These are phyloP conservation scores for Atta colombica DNA, from an alignment of 1,140 invertebrate genomes.

Conservation along the genomic window DNA sequence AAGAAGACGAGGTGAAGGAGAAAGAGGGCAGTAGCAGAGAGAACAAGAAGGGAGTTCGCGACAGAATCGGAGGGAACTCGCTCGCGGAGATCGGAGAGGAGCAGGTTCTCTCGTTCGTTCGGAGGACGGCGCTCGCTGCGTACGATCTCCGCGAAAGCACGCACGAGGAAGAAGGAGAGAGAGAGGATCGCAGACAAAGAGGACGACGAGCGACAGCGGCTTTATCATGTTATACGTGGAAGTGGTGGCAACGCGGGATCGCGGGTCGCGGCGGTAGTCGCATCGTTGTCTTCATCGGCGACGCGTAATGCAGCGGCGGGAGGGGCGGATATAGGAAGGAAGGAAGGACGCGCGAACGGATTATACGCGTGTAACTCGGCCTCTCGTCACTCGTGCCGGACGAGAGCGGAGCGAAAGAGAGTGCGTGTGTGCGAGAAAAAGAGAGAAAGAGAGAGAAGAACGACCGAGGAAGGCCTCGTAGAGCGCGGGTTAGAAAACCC, in stretches of 20 bases:
- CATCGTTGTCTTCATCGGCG: constrained; percentile 62
- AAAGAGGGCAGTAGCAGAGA: neutral
- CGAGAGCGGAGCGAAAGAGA: constrained; percentile 33
- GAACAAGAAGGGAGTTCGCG: constrained; percentile 31
- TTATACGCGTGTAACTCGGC: constrained; percentile 65
- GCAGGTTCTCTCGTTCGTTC: neutral
- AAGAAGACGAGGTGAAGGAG: neutral
- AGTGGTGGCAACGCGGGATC: constrained; percentile 67
- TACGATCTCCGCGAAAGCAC: constrained; percentile 36
- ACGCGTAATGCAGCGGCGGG: constrained; percentile 60
- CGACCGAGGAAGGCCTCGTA: constrained; percentile 23
- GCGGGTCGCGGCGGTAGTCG: constrained; percentile 59
- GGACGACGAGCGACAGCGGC: constrained; percentile 28
- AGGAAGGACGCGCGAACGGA: constrained; percentile 64
- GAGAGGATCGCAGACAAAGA: constrained; percentile 26
- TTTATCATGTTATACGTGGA: constrained; percentile 76
- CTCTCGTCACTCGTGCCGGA: constrained; percentile 47
- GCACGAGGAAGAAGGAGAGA: neutral
- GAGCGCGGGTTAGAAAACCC: constrained; percentile 36
- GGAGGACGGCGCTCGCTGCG: constrained; percentile 41
- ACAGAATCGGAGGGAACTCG: constrained; percentile 51
- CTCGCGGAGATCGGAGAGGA: neutral
- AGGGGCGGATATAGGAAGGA: constrained; percentile 61
- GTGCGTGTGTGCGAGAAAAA: neutral
- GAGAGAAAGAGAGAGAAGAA: constrained; percentile 29